phyloP scores from a whole-genome alignment of 2,797 vertebrate genomes.

The Prionace glauca region DNA sequence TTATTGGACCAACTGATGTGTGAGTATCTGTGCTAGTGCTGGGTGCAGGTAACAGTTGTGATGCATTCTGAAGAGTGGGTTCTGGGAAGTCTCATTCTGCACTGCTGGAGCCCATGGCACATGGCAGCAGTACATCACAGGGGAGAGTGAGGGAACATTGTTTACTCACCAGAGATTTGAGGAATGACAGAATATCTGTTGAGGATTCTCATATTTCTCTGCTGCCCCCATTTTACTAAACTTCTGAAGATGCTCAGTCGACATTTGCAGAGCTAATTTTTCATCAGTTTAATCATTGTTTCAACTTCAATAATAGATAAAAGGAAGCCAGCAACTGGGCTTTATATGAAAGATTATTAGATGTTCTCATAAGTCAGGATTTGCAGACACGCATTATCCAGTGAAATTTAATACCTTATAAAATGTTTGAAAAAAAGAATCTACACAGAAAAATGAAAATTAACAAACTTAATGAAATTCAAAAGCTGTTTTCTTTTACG shows the following conservation, averaged over 20 bases:
- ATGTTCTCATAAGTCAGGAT: neutral
- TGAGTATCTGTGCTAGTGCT: too few species aligned
- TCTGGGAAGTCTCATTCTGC: too few species aligned
- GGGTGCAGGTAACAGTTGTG: too few species aligned
- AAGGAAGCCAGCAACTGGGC: neutral
- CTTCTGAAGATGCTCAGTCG: neutral
- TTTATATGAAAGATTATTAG: neutral
- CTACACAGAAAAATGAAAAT: slow-evolving; percentile 14
- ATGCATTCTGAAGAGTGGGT: too few species aligned
- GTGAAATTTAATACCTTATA: neutral
- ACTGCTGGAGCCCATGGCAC: too few species aligned
- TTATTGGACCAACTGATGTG: too few species aligned
- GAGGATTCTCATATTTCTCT: too few species aligned
- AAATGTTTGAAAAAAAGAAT: neutral
- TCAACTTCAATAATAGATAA: neutral
- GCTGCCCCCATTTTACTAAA: neutral
- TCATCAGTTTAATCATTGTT: neutral
- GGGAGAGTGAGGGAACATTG: too few species aligned
- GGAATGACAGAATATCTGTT: too few species aligned
- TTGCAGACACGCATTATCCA: neutral
- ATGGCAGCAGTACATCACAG: too few species aligned
- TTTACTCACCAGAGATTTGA: too few species aligned
- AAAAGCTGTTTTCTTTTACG: slow-evolving; percentile 10
- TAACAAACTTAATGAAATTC: neutral
- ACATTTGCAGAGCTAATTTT: neutral